Base-by-base conservation (phyloP, 35 echinoderm and acorn worm species). In the Heliocidaris erythrogramma region DNA sequence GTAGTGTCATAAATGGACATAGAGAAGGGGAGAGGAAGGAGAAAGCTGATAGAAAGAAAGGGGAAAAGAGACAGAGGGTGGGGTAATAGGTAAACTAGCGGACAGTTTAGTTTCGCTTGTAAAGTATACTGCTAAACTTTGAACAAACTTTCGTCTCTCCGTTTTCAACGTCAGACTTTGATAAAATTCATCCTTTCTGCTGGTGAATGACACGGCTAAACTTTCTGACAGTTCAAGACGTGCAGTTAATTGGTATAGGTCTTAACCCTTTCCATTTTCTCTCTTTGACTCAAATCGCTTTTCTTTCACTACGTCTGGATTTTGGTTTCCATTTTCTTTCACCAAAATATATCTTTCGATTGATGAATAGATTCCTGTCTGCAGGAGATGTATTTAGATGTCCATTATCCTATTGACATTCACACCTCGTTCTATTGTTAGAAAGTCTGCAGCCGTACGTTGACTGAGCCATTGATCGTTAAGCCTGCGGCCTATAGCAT, bases 401-500 rank as follows among this genome's bases (percentile, higher is more conserved):
- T 78, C 65, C 65, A 78, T 78, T 78, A 78, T 78, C 65, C 65
- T 78, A 21, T 78, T 78, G 65, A 78, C 65, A 78, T 78, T 78
- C 17, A 24, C 65, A 78, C 65, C 65, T 24, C 65, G 27, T 18
- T n/a, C 65, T 78, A 78, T 78, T 78, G 65, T 78, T 78, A 27
- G 65, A n/a, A 78, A 78, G 65, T 24, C 18, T 78, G 65, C 65
- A 78, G 65, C 27, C 65, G 27, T n/a, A n/a, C n/a, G n/a, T 78
- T 78, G 65, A 78, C 14, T 21, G 65, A 78, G 65, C 21, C 21
- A 78, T 78, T 78, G 65, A 78, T 78, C 65, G 65, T 78, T 56
- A 78, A 18, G 65, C 65, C 65, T 78, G 65, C 65, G 65, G 65
- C 65, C 27, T 78, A n/a, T n/a, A 78, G 17, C 7, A 78, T 78